A percentile compares a stretch with the other conserved stretches of the same genome.
These are phyloP conservation scores for Mycetomoellerius zeteki DNA, from an alignment of 1,140 invertebrate species.

Conservation along the genomic window DNA sequence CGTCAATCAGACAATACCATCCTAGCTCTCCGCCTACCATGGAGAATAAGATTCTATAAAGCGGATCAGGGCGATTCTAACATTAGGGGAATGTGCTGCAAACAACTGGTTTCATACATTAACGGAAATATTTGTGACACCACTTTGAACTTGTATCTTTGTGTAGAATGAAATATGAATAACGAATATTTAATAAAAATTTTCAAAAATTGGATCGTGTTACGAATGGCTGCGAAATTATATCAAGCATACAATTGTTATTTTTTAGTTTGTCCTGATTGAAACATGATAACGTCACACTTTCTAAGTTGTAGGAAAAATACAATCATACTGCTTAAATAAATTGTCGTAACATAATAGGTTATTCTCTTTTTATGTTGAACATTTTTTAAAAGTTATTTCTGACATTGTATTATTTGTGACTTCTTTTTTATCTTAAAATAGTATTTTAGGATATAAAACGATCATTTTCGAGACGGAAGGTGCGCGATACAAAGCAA, in stretches of 20 bases:
- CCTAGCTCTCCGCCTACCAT: constrained; percentile 57
- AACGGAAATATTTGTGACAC: not conserved
- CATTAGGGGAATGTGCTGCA: constrained; percentile 21
- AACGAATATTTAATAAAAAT: not conserved
- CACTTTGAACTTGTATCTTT: not conserved
- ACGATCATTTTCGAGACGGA: not conserved
- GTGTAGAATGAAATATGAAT: not conserved
- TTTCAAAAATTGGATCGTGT: not conserved
- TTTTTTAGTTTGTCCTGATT: not conserved
- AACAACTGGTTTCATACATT: constrained; percentile 42
- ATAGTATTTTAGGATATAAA: not conserved
- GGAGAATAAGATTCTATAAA: constrained; percentile 72
- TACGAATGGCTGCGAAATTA: not conserved
- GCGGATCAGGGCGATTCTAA: constrained; percentile 35
- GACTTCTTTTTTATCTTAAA: not conserved
- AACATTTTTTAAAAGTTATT: not conserved
- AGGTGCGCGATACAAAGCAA: constrained; percentile 37
- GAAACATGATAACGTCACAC: not conserved
- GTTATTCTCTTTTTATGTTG: not conserved
- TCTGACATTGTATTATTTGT: not conserved
- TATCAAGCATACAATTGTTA: not conserved
- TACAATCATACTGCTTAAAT: not conserved
- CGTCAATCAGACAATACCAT: constrained; percentile 69
- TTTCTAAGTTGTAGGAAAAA: not conserved
- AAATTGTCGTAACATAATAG: not conserved